Evolutionary conservation across 92 coral and sea anemone genomes (phyloP).

Genomic region (Umimayanthus kanabou): DNA sequence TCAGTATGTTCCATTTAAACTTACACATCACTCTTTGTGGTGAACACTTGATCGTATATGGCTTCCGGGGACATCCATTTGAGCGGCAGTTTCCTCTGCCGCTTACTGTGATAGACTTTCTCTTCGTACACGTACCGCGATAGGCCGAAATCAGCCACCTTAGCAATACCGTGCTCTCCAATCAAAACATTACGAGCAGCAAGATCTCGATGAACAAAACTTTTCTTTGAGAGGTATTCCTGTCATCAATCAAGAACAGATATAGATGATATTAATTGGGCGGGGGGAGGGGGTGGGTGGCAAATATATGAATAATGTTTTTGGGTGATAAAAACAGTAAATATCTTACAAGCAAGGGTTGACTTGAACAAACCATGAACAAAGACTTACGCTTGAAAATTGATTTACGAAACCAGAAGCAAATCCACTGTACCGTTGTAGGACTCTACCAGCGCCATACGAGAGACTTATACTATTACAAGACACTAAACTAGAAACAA

Average conservation of each 20-base stretch:
- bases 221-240: conserved; percentile 38
- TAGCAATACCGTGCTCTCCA: conserved; percentile 26
- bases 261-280: no score
- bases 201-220: conserved; percentile 41
- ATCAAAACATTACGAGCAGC: conserved; percentile 41
- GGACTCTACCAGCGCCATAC: no score
- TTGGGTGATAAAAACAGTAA: no score
- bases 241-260: neutral
- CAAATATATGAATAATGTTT: no score
- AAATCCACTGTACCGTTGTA: no score
- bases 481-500: no score
- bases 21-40: conserved; percentile 44
- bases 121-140: conserved; percentile 36
- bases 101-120: conserved; percentile 33
- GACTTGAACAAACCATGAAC: no score
- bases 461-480: no score
- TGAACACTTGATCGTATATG: conserved; percentile 29
- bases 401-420: no score
- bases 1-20: neutral
- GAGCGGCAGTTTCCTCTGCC: conserved; percentile 28
- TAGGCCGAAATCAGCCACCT: conserved; percentile 34
- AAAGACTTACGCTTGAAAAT: no score
- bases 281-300: no score
- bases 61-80: conserved; percentile 47
- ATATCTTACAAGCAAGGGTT: no score